Evolutionary conservation across 2,797 vertebrate species (phyloP).

Genomic region (Ibycter americanus): DNA sequence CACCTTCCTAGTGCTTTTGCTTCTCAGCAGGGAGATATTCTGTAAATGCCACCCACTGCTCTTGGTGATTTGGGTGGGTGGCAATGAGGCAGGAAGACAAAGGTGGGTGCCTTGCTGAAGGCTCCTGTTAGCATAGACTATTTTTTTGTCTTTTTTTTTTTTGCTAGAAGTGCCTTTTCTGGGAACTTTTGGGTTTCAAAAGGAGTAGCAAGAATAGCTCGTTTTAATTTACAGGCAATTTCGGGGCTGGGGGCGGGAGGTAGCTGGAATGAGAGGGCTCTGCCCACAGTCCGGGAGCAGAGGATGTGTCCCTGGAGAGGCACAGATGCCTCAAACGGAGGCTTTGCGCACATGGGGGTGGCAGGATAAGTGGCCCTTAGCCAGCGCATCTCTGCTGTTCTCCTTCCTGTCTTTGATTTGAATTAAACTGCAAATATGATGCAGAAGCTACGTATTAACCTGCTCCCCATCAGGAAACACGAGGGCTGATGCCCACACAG

Average conservation of each 20-base stretch:
- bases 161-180: neutral
- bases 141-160: neutral
- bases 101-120: neutral
- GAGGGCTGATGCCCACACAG: slow-evolving; percentile 1
- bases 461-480: neutral
- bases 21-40: slow-evolving; percentile 2
- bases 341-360: neutral
- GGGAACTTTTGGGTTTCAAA: slow-evolving; percentile 4
- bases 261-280: slow-evolving; percentile 39
- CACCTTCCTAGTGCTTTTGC: slow-evolving; percentile 27
- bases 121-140: neutral
- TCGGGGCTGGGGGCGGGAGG: neutral
- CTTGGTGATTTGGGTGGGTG: slow-evolving; percentile 12
- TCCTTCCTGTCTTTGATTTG: slow-evolving; percentile 6
- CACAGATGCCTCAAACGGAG: slow-evolving; percentile 9
- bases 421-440: slow-evolving; percentile 31
- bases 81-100: slow-evolving; percentile 28
- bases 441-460: neutral
- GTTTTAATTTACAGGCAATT: slow-evolving; percentile 21
- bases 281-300: neutral
- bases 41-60: slow-evolving; percentile 3
- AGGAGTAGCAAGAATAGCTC: slow-evolving; percentile 16
- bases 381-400: neutral
- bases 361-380: slow-evolving; percentile 11
- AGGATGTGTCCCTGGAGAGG: slow-evolving; percentile 15